phyloP scores from a whole-genome alignment of 92 coral and sea anemone genomes.

The Bergia puertoricense region DNA sequence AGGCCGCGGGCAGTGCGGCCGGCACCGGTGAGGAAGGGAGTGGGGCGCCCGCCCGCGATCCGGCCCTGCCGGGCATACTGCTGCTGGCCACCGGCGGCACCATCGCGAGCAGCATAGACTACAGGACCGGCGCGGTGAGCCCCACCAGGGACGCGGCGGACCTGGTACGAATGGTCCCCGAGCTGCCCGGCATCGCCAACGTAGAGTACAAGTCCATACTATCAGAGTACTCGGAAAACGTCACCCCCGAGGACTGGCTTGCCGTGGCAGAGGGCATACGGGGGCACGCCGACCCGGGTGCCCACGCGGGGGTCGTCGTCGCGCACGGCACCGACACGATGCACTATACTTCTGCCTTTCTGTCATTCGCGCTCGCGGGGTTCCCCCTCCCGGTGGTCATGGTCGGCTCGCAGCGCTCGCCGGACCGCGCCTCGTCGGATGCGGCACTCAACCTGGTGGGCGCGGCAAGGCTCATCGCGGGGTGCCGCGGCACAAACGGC shows the following conservation, averaged over 20 bases:
- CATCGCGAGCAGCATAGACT: neutral
- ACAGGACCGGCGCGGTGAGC: neutral
- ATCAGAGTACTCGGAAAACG: neutral
- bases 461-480: neutral
- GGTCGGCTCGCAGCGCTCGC: neutral
- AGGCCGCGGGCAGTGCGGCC: too few species aligned
- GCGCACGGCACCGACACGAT: neutral
- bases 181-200: neutral
- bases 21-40: too few species aligned
- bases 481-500: neutral
- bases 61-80: neutral
- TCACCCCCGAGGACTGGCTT: neutral
- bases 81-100: neutral
- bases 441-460: neutral
- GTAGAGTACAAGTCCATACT: neutral
- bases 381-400: neutral
- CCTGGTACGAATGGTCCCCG: neutral
- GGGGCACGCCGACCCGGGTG: neutral
- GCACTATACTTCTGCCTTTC: neutral
- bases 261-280: neutral
- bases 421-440: neutral
- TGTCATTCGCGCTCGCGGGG: neutral
- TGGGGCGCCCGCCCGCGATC: too few species aligned
- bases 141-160: neutral
- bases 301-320: constrained; percentile 6